phyloP scores from a whole-genome alignment of 2,113 vertebrate genomes.

The Oreochromis niloticus region DNA sequence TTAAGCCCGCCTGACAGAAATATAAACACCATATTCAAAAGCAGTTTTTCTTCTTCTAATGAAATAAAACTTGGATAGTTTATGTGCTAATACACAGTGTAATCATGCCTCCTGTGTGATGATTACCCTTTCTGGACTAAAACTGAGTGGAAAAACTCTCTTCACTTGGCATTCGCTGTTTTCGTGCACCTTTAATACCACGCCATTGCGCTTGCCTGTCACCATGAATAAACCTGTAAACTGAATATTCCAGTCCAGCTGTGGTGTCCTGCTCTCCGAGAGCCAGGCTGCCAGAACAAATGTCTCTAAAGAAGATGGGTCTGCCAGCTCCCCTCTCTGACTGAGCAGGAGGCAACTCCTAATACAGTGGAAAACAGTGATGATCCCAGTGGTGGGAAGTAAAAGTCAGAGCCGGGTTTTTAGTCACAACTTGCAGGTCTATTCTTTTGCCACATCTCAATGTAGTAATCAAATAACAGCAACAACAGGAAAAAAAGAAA shows the following conservation, averaged over 20 bases:
- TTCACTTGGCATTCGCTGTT: background rate
- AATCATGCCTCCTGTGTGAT: conserved; percentile 1
- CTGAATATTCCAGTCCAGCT: conserved; percentile 40
- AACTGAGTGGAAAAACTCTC: conserved; percentile 26
- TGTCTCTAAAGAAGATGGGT: background rate
- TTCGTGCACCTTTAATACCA: conserved; percentile 22
- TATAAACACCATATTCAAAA: background rate
- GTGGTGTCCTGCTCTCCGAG: conserved; percentile 6
- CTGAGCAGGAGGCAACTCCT: background rate
- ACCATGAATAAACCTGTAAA: conserved; percentile 51
- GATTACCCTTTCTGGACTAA: background rate
- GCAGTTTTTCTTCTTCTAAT: background rate
- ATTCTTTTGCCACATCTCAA: background rate
- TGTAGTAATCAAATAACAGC: background rate
- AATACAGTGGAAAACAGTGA: conserved; percentile 12
- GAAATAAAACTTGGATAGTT: background rate
- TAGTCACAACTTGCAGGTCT: background rate
- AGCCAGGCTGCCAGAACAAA: background rate
- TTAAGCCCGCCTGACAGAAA: background rate
- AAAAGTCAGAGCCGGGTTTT: background rate
- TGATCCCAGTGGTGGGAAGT: background rate
- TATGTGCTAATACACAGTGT: conserved; percentile 4
- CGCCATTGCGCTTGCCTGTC: conserved; percentile 5
- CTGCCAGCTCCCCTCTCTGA: conserved; percentile 10
- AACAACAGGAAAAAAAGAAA: background rate